Base-by-base conservation (phyloP, 2,797 vertebrate species). In the Gouania willdenowi region DNA sequence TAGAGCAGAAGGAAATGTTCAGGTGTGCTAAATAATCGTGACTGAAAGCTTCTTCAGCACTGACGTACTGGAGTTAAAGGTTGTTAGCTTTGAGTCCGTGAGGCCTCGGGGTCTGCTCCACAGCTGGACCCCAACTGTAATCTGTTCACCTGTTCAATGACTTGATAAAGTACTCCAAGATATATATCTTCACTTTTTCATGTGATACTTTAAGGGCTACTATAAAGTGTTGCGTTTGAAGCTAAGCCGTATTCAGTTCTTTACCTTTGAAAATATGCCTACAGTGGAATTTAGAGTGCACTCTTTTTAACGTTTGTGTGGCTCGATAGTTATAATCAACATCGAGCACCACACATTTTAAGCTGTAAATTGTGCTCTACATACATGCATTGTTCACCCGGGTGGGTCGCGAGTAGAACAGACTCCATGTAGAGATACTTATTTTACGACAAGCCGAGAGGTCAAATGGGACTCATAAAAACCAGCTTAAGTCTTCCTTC, bases 171-270 rank as follows among this genome's bases (percentile, higher is more conserved):
- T 67, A 49, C 30, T 61, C 49, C 67, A 67, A 71, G 79, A 65
- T 57, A 60, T 69, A 63, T 52, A 68, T 46, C 53, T 82, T 73
- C 56, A 52, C 52, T 74, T 68, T 80, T 76, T 84, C 77, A 86
- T 75, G 77, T 76, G 71, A 72, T 78, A 70, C 76, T 76, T 77
- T 43, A 29, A n/a, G n/a, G 57, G 53, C 55, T 48, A 45, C 81
- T 69, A 66, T 68, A 82, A 64, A 31, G 57, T 41, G 19, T 34
- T 13, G 54, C 1, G 61, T 82, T 86, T 88, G 82, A 87, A 79
- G 75, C 67, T 6, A 39, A 67, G 74, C 54, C 63, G 19, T 11
- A 31, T 62, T 71, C 65, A 66, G 47, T 79, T 69, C 73, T 62
- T 42, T 27, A 33, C 66, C 31, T 63, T 21, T 35, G 50, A 56